A percentile compares a stretch with the other conserved stretches of the same genome.
These are phyloP conservation scores for Notechis scutatus DNA, from an alignment of 2,113 vertebrate species.

Conservation along the genomic window DNA sequence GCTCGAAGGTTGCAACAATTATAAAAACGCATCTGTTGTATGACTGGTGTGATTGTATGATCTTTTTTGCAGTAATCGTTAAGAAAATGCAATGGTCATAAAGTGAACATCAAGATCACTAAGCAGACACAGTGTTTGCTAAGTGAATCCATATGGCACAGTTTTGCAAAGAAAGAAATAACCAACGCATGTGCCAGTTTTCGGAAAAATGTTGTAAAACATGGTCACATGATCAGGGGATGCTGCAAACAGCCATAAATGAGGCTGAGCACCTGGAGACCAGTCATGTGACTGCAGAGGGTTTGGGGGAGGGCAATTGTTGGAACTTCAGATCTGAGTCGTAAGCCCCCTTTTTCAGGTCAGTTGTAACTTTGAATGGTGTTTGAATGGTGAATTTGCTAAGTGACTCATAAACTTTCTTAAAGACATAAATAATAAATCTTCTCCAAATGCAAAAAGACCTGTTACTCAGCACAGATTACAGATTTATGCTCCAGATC, in stretches of 20 bases:
- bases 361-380: background rate
- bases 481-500: background rate
- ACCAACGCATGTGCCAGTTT: fast-evolving
- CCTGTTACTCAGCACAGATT: background rate
- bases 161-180: background rate
- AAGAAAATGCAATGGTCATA: background rate
- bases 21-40: background rate
- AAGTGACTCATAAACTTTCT: background rate
- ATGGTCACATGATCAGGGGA: background rate
- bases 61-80: background rate
- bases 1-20: background rate
- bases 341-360: background rate
- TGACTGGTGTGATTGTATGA: background rate
- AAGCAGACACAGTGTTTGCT: background rate
- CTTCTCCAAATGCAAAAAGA: background rate
- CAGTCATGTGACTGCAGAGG: background rate
- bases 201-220: background rate
- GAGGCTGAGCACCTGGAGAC: background rate
- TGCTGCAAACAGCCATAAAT: background rate
- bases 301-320: background rate
- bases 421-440: background rate
- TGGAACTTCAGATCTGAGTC: background rate
- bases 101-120: background rate
- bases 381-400: background rate
- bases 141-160: background rate